Conservation (phyloP, 2,797 vertebrate species). For the Sternotherus odoratus region DNA sequence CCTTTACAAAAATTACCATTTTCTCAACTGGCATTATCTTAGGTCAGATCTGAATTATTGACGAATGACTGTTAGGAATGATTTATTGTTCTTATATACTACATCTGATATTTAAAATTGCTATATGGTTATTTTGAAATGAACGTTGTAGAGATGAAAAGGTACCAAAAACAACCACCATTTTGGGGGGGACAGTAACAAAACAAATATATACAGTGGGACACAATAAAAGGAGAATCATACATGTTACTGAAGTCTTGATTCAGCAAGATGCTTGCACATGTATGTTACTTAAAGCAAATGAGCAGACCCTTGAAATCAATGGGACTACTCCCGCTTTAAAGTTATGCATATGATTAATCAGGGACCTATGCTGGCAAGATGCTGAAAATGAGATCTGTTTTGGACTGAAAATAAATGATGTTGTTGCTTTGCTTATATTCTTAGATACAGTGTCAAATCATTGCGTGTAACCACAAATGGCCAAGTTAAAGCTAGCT, state of each 20-base stretch:
- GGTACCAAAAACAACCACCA: not conserved
- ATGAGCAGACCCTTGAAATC: not conserved
- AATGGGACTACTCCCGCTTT: not conserved
- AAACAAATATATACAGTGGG: not conserved
- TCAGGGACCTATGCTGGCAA: not conserved
- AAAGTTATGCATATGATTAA: not conserved
- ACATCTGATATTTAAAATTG: conserved; percentile 31
- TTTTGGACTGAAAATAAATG: not conserved
- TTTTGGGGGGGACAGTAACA: conserved; percentile 32
- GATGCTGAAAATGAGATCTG: not conserved
- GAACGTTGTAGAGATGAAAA: not conserved
- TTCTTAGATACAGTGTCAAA: conserved; percentile 14
- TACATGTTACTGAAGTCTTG: not conserved
- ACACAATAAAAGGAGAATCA: not conserved
- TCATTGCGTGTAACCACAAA: not conserved
- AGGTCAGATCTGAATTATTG: conserved; percentile 59
- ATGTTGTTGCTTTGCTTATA: not conserved
- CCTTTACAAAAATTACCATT: conserved; percentile 56
- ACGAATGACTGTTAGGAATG: conserved; percentile 45
- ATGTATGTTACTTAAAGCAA: not conserved
- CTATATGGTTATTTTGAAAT: conserved; percentile 51
- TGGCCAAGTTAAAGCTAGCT: not conserved
- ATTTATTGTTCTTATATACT: conserved; percentile 56
- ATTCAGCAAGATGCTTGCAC: not conserved
- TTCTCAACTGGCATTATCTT: conserved; percentile 38